A percentile compares a stretch with the other conserved stretches of the same genome.
These are phyloP conservation scores for Myiotriccus ornatus DNA, from an alignment of 2,797 vertebrate species.

Conservation along the genomic window DNA sequence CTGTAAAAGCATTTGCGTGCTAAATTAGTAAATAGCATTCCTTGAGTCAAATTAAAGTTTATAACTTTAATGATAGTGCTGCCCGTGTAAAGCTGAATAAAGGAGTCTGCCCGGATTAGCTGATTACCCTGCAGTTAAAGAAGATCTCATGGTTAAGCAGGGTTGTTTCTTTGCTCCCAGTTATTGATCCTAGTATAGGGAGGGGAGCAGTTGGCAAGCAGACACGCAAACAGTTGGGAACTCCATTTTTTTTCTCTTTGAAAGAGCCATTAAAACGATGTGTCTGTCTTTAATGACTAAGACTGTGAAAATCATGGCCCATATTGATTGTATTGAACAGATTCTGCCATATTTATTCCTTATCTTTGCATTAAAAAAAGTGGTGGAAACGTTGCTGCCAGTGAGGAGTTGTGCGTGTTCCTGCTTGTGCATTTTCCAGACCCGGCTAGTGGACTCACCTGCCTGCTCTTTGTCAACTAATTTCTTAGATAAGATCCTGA, in stretches of 20 bases:
- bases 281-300: background rate
- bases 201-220: background rate
- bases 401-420: background rate
- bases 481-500: background rate
- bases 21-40: background rate
- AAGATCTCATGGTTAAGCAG: background rate
- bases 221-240: background rate
- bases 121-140: background rate
- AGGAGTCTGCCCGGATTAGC: background rate
- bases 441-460: fast-evolving
- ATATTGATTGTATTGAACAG: background rate
- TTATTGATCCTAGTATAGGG: background rate
- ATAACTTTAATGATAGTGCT: background rate
- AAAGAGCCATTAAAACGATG: background rate
- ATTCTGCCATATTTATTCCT: background rate
- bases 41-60: background rate
- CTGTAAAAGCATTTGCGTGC: background rate
- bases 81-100: background rate
- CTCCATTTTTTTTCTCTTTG: background rate
- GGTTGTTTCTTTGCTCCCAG: background rate
- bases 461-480: fast-evolving
- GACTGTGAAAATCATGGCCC: background rate
- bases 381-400: background rate
- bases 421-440: background rate
- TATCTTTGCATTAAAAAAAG: background rate